phyloP scores from a whole-genome alignment of 2,888 invertebrate genomes.

The Calephelis perditalis region DNA sequence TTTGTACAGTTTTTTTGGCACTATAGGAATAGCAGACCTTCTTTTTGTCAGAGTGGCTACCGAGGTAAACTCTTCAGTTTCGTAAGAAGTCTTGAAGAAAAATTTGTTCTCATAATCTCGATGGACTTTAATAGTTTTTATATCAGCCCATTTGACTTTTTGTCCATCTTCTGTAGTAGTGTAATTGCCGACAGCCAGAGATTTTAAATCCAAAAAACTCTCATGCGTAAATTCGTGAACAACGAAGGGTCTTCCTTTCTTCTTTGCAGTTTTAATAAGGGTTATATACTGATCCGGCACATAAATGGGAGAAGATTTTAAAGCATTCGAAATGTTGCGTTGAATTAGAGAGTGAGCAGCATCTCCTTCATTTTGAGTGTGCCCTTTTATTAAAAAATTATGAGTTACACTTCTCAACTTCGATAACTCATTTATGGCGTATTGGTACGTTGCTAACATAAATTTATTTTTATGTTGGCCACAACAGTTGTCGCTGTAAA shows the following conservation, averaged over 20 bases:
- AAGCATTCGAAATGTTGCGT: slow-evolving; percentile 8
- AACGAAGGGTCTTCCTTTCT: slow-evolving; percentile 2
- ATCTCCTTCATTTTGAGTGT: slow-evolving; percentile 13
- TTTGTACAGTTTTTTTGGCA: background rate
- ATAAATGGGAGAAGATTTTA: slow-evolving; percentile 9
- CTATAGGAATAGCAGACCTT: background rate
- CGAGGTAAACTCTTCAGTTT: background rate
- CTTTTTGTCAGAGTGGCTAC: background rate
- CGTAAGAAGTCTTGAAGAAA: background rate
- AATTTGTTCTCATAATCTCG: background rate
- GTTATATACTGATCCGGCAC: background rate
- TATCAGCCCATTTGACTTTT: slow-evolving; percentile 11
- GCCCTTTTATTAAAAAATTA: slow-evolving; percentile 11
- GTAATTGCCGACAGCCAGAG: background rate
- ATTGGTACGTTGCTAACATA: slow-evolving; percentile 10
- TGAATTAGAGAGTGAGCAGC: slow-evolving; percentile 3
- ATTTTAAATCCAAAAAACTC: slow-evolving; percentile 11
- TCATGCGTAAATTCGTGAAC: slow-evolving; percentile 6
- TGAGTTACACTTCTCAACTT: slow-evolving; percentile 13
- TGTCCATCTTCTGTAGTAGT: background rate
- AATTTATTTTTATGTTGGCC: slow-evolving; percentile 15
- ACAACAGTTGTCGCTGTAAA: slow-evolving; percentile 15
- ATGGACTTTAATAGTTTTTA: slow-evolving; percentile 7
- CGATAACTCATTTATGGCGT: slow-evolving; percentile 9
- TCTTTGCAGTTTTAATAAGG: slow-evolving; percentile 13